Evolutionary conservation across 1,140 invertebrate species (phyloP).

Genomic region (Chlorops oryzae): DNA sequence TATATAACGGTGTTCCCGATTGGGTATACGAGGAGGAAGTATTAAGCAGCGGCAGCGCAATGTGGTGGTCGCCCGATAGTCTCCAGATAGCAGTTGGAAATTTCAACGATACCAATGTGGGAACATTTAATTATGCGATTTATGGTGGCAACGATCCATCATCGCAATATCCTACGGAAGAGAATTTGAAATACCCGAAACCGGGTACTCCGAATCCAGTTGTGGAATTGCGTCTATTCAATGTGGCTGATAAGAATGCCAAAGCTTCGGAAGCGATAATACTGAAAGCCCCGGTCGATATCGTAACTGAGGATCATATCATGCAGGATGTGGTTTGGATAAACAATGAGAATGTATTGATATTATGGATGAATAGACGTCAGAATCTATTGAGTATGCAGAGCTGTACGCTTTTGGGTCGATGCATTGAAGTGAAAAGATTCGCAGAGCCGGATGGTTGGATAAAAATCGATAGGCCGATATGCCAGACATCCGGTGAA

Average conservation of each 20-base stretch:
- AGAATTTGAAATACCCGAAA: slow-evolving; percentile 79
- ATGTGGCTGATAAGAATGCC: slow-evolving; percentile 55
- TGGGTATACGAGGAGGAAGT: slow-evolving; percentile 89
- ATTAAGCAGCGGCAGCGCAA: slow-evolving; percentile 70
- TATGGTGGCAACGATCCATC: slow-evolving; percentile 58
- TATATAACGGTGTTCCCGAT: slow-evolving; percentile 75
- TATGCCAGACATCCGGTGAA: slow-evolving; percentile 23
- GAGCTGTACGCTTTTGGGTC: slow-evolving; percentile 23
- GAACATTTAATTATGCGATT: slow-evolving; percentile 58
- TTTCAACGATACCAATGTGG: slow-evolving; percentile 73
- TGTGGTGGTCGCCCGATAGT: slow-evolving; percentile 84
- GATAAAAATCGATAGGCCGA: slow-evolving; percentile 30
- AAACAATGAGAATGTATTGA: slow-evolving; percentile 60
- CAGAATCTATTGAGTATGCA: slow-evolving; percentile 62
- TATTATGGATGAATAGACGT: slow-evolving; percentile 79
- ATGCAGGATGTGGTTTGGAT: slow-evolving; percentile 70
- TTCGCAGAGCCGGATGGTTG: slow-evolving; percentile 37
- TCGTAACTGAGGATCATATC: slow-evolving; percentile 51
- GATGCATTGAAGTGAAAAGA: slow-evolving; percentile 26
- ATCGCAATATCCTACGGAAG: slow-evolving; percentile 82
- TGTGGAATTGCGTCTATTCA: slow-evolving; percentile 62
- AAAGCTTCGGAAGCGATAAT: slow-evolving; percentile 25
- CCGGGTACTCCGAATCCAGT: slow-evolving; percentile 71
- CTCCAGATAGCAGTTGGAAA: slow-evolving; percentile 70
- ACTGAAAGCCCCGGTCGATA: slow-evolving; percentile 48